Evolutionary conservation across 35 echinoderm and acorn worm species (phyloP).

Genomic region (Strongylocentrotus purpuratus): DNA sequence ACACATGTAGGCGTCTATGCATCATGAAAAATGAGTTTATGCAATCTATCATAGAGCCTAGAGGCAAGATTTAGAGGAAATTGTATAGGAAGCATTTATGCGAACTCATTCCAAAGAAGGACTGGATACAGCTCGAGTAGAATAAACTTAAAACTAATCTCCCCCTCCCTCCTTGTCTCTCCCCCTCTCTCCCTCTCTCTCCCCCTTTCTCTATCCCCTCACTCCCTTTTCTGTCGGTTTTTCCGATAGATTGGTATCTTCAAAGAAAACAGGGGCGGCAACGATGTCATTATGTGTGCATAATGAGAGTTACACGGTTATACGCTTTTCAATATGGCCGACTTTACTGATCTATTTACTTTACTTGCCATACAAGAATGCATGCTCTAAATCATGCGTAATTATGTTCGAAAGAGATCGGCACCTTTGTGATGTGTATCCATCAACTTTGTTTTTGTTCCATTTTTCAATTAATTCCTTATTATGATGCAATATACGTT

Average conservation of each 20-base stretch:
- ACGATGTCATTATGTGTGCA: not conserved
- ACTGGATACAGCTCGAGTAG: not conserved
- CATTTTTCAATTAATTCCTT: not conserved
- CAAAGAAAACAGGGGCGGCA: constrained; percentile 7
- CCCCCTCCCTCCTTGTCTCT: not conserved
- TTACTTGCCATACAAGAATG: not conserved
- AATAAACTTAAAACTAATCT: not conserved
- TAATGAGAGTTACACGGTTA: constrained; percentile 10
- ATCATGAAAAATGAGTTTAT: constrained; percentile 47
- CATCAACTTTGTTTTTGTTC: not conserved
- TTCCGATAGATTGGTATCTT: constrained; percentile 5
- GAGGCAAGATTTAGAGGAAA: constrained; percentile 37
- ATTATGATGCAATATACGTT: not conserved
- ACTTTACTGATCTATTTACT: not conserved
- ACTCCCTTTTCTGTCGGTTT: not conserved
- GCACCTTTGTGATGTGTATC: not conserved
- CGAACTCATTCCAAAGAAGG: constrained; percentile 36
- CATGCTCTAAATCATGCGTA: not conserved
- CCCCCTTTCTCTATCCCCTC: not conserved
- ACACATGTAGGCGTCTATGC: constrained; percentile 38
- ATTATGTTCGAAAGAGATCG: not conserved
- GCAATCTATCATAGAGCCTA: constrained; percentile 25
- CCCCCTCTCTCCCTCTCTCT: not conserved
- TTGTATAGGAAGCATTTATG: constrained; percentile 46
- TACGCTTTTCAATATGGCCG: not conserved